Conservation (phyloP, 2,888 invertebrate species). For the Trichopria drosophilae region DNA sequence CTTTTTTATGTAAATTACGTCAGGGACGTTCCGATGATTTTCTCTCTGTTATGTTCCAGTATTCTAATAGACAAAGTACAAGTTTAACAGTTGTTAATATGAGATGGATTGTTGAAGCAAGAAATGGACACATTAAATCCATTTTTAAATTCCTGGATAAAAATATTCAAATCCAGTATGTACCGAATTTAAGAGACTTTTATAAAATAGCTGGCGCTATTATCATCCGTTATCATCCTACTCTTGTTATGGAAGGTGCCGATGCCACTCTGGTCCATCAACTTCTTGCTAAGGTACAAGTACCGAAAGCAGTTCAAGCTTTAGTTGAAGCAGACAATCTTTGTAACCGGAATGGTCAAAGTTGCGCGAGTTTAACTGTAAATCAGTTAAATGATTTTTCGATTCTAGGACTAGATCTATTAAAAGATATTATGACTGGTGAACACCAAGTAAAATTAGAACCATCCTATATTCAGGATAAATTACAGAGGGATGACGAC, state of each 20-base stretch:
- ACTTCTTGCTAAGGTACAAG: constrained; percentile 10
- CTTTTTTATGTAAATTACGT: too few relatives aligned
- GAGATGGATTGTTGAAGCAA: constrained; percentile 6
- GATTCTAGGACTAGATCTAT: constrained; percentile 11
- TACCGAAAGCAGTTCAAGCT: constrained; percentile 30
- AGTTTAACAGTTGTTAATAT: not conserved
- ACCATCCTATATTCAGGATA: constrained; percentile 22
- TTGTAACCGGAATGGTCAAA: constrained; percentile 22
- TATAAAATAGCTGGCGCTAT: constrained; percentile 19
- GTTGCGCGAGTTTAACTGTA: constrained; percentile 21
- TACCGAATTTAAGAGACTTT: constrained; percentile 13
- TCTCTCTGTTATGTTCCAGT: too few relatives aligned
- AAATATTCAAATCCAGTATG: not conserved
- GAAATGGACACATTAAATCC: constrained; percentile 2
- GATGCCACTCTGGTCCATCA: constrained; percentile 17
- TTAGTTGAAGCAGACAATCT: constrained; percentile 25
- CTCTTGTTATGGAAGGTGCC: constrained; percentile 26
- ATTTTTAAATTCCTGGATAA: too few relatives aligned
- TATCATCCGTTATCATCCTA: constrained; percentile 22
- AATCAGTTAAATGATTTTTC: constrained; percentile 24
- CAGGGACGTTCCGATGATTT: too few relatives aligned
- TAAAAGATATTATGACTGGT: constrained; percentile 25
- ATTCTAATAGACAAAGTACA: too few relatives aligned
- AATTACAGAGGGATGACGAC: constrained; percentile 5
- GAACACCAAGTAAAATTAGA: constrained; percentile 24